A percentile compares a stretch with the other conserved stretches of the same genome.
These are phyloP conservation scores for Pollimyrus isidori DNA, from an alignment of 2,113 vertebrate species.

Conservation along the genomic window DNA sequence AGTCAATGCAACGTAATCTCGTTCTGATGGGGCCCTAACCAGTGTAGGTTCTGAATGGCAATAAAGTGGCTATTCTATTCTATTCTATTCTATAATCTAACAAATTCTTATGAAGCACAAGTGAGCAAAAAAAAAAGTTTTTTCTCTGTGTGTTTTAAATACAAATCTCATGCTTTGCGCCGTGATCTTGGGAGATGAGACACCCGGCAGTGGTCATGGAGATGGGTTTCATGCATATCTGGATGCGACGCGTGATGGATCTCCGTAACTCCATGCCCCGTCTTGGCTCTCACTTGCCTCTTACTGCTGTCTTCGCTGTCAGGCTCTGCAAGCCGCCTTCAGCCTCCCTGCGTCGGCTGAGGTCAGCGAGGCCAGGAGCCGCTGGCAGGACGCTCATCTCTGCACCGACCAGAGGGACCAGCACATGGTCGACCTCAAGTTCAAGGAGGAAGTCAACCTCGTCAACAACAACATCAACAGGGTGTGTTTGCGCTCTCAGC, in stretches of 20 bases:
- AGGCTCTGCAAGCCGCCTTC: constrained; percentile 81
- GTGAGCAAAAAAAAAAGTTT: not conserved
- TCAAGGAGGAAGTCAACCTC: constrained; percentile 89
- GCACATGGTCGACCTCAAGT: constrained; percentile 89
- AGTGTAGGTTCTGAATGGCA: too few species aligned
- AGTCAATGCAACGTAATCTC: too few species aligned
- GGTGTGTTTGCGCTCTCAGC: constrained; percentile 51
- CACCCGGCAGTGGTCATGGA: not conserved
- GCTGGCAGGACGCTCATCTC: constrained; percentile 93
- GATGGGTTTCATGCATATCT: not conserved
- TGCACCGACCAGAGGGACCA: constrained; percentile 86
- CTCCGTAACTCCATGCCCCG: not conserved
- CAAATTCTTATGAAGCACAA: not conserved
- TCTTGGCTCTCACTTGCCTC: not conserved
- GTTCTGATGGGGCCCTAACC: too few species aligned
- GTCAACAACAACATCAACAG: constrained; percentile 93
- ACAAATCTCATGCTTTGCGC: not conserved
- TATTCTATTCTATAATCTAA: too few species aligned
- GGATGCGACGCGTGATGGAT: not conserved
- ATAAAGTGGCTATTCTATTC: too few species aligned
- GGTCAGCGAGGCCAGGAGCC: constrained; percentile 62
- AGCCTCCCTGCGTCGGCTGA: constrained; percentile 64
- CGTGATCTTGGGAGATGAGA: not conserved
- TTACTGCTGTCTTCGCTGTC: not conserved
- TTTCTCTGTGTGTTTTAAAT: not conserved